Conservation (phyloP, 2,888 invertebrate species). For the Nasonia oneida region DNA sequence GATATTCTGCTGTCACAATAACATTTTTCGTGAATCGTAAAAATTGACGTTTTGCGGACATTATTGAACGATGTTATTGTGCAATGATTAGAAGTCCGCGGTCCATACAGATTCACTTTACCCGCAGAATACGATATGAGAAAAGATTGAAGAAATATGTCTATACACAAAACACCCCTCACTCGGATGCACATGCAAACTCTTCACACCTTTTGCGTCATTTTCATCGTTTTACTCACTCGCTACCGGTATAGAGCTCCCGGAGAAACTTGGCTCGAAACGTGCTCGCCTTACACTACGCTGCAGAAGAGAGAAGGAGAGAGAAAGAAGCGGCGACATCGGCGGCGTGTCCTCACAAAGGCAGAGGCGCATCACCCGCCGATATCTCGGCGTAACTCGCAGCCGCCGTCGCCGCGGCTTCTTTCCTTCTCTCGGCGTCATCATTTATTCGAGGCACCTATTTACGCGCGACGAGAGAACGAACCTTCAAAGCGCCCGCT, state of each 20-base stretch:
- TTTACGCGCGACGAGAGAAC: slow-evolving; percentile 68
- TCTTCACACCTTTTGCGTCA: slow-evolving; percentile 18
- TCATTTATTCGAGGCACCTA: slow-evolving; percentile 74
- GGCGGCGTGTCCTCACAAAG: slow-evolving; percentile 39
- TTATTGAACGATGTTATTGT: background rate
- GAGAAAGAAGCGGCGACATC: background rate
- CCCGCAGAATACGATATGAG: background rate
- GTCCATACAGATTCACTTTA: background rate
- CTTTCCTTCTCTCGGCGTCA: slow-evolving; percentile 62
- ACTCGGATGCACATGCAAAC: background rate
- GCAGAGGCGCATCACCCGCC: slow-evolving; percentile 3
- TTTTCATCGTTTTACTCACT: slow-evolving; percentile 45
- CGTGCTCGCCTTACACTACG: background rate
- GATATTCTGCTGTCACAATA: background rate
- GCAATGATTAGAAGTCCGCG: background rate
- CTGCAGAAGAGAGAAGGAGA: background rate
- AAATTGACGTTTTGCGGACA: background rate
- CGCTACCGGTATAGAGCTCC: background rate
- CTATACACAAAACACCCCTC: background rate
- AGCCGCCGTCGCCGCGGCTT: slow-evolving; percentile 30
- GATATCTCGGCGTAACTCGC: slow-evolving; percentile 47
- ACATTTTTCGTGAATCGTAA: background rate
- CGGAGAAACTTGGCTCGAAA: background rate
- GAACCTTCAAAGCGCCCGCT: slow-evolving; percentile 72
- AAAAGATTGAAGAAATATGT: background rate